Percentiles rank a stretch among this genome's conserved stretches.
Evolutionary conservation across 2,797 vertebrate genomes (phyloP).

Genomic region (Myiotriccus ornatus): DNA sequence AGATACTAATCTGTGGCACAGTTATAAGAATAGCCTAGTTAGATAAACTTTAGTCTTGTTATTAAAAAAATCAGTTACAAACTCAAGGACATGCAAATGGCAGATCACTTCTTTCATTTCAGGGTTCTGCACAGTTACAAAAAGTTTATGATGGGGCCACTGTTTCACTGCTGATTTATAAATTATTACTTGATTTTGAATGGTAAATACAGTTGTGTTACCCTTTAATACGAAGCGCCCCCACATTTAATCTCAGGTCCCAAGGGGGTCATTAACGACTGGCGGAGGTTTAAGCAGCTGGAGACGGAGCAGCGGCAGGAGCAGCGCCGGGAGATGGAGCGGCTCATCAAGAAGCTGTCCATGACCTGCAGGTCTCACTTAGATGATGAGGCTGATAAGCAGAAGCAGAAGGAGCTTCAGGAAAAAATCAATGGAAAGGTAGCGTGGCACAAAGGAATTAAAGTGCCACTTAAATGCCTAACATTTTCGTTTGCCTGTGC

Average conservation of each 20-base stretch:
- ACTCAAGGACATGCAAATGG: neutral
- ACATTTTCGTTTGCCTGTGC: neutral
- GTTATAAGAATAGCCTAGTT: neutral
- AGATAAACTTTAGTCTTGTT: neutral
- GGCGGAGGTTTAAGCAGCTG: constrained; percentile 95
- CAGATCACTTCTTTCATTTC: neutral
- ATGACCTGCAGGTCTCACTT: constrained; percentile 92
- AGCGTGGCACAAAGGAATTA: neutral
- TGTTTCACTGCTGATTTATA: neutral
- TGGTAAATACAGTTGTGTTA: neutral
- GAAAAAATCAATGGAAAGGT: constrained; percentile 94
- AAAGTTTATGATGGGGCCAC: neutral
- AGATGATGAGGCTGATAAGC: constrained; percentile 87
- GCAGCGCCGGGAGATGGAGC: constrained; percentile 93
- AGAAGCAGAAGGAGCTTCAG: constrained; percentile 88
- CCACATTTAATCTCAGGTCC: constrained; percentile 77
- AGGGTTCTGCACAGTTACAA: neutral
- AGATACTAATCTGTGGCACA: neutral
- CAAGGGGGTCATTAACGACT: constrained; percentile 97
- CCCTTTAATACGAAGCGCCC: rapidly evolving
- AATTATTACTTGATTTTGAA: neutral
- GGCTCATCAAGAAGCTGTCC: constrained; percentile 91
- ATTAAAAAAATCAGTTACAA: neutral
- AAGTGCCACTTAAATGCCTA: neutral
- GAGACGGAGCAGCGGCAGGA: constrained; percentile 93